phyloP scores from a whole-genome alignment of 1,140 invertebrate genomes.

The Sipha flava region DNA sequence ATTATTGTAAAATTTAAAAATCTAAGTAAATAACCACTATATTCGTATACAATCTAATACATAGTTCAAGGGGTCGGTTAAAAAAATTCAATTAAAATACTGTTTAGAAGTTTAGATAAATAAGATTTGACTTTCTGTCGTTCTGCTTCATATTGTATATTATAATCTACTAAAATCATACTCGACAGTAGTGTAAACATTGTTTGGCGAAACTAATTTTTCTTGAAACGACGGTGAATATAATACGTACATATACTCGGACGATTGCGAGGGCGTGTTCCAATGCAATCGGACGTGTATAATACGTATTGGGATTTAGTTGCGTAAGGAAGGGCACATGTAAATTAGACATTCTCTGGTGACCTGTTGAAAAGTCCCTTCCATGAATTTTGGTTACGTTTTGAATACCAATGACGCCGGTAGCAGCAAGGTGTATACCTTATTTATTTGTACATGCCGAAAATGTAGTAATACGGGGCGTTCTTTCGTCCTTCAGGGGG shows the following conservation, averaged over 20 bases:
- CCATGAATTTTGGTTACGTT: background rate
- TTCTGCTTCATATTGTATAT: no score
- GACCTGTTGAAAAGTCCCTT: slow-evolving; percentile 23
- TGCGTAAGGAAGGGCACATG: background rate
- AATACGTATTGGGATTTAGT: slow-evolving; percentile 25
- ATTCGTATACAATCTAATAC: no score
- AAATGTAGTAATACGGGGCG: background rate
- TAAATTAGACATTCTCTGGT: slow-evolving; percentile 20
- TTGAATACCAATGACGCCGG: slow-evolving; percentile 20
- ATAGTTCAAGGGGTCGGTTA: no score
- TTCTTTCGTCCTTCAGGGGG: no score
- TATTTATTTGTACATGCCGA: background rate
- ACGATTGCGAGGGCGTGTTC: background rate
- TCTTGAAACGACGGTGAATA: background rate
- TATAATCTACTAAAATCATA: no score
- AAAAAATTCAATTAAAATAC: no score
- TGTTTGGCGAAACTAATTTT: background rate
- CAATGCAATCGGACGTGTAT: background rate
- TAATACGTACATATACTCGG: background rate
- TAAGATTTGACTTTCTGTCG: no score
- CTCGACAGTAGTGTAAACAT: background rate
- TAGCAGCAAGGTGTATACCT: no score
- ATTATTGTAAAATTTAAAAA: no score
- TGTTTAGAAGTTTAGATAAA: no score
- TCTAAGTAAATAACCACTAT: no score